Evolutionary conservation across 2,888 invertebrate genomes (phyloP).

Genomic region (Ennomos erosarius): DNA sequence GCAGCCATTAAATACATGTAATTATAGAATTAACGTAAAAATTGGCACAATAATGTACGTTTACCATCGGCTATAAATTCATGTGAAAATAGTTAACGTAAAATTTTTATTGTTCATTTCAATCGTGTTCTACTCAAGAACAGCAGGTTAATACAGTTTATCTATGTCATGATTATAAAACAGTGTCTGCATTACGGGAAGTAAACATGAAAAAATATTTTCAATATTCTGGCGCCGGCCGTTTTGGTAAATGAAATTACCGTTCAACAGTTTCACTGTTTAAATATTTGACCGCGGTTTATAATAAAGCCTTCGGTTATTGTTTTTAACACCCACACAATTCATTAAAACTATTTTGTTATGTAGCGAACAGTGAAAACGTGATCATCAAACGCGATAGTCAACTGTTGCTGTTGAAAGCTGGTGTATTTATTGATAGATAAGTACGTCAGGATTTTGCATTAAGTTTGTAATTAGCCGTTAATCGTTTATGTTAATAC

Average conservation of each 20-base stretch:
- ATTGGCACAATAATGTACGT: slow-evolving; percentile 24
- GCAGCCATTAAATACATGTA: slow-evolving; percentile 6
- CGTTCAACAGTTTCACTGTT: slow-evolving; percentile 23
- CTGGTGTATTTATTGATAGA: too few species aligned
- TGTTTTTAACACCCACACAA: slow-evolving; percentile 21
- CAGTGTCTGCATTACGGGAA: slow-evolving; percentile 22
- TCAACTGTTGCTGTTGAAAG: too few species aligned
- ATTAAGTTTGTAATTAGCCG: too few species aligned
- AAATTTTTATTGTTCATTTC: slow-evolving; percentile 28
- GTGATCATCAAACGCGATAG: too few species aligned
- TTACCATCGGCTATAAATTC: slow-evolving; percentile 23
- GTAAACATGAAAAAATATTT: slow-evolving; percentile 27
- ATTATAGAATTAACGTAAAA: slow-evolving; percentile 19
- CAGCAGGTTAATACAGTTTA: slow-evolving; percentile 28
- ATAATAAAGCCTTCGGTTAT: slow-evolving; percentile 25
- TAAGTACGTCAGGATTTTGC: too few species aligned
- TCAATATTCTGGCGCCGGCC: slow-evolving; percentile 27
- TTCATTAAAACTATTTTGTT: slow-evolving; percentile 11
- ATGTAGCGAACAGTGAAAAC: too few species aligned
- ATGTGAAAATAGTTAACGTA: slow-evolving; percentile 30
- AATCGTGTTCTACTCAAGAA: slow-evolving; percentile 26
- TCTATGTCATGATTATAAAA: slow-evolving; percentile 34
- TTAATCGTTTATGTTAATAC: too few species aligned
- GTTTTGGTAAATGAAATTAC: slow-evolving; percentile 28
- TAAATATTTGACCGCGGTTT: slow-evolving; percentile 32